Percentiles rank a stretch among this genome's conserved stretches.
phyloP scores from a whole-genome alignment of 2,888 invertebrate genomes.

The Caenorhabditis virilis region DNA sequence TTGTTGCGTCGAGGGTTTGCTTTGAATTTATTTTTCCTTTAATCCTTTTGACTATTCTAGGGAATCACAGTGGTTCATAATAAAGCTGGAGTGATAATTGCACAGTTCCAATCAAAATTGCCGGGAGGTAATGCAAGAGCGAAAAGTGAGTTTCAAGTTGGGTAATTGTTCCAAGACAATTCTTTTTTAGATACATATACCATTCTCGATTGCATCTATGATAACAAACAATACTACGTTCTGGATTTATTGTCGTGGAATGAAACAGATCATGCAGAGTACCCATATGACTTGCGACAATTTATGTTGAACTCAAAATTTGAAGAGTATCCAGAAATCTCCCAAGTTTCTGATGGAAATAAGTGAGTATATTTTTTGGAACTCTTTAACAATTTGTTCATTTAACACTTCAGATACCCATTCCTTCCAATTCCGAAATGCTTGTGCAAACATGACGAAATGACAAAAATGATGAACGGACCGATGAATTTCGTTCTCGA shows the following conservation, averaged over 20 bases:
- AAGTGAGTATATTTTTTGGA: slow-evolving; percentile 10
- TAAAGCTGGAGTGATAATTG: slow-evolving; percentile 57
- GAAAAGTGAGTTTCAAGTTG: slow-evolving; percentile 13
- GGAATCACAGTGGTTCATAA: slow-evolving; percentile 73
- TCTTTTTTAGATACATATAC: slow-evolving; percentile 70
- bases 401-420: slow-evolving; percentile 64
- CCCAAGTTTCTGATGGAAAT: neutral
- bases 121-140: slow-evolving; percentile 71
- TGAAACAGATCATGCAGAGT: slow-evolving; percentile 21
- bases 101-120: slow-evolving; percentile 76
- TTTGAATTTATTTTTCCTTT: neutral
- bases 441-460: slow-evolving; percentile 61
- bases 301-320: slow-evolving; percentile 83
- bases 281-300: slow-evolving; percentile 78
- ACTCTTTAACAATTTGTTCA: neutral
- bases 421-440: slow-evolving; percentile 72
- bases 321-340: slow-evolving; percentile 72
- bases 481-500: slow-evolving; percentile 74
- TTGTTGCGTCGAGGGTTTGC: slow-evolving; percentile 78
- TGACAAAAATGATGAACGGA: slow-evolving; percentile 49
- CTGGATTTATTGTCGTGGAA: slow-evolving; percentile 83
- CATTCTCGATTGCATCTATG: slow-evolving; percentile 81
- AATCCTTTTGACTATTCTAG: slow-evolving; percentile 71
- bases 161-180: neutral
- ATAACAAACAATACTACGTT: slow-evolving; percentile 77